Evolutionary conservation across 2,113 vertebrate genomes (phyloP), one percentile per base, ranked within the genome.

Genomic region (Nycticebus coucang): DNA sequence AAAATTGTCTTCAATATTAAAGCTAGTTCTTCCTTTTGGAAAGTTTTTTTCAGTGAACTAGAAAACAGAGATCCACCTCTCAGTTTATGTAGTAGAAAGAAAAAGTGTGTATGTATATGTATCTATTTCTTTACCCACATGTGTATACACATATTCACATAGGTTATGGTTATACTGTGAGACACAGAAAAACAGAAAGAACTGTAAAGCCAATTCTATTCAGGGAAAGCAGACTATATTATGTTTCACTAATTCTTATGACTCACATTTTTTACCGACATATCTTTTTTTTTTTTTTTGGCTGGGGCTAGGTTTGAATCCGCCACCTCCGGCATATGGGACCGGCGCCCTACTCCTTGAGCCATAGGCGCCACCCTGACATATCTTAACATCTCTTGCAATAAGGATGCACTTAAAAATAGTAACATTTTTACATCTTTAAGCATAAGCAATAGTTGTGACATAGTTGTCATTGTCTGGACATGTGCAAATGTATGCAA

Each of bases 31-130:
- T 82, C 86, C 74, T 88, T 96, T 45, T 57, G 1, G 3, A 95
- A 93, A 45, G 10, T 64, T 94, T 60, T 81, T 93, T 19, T 75
- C 94, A 97, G 97, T 12, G 89, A 80, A 82, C 98, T 98, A 95
- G 60, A n/a, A 69, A 68, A 93, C 66, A 93, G 53, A 92, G 13
- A 87, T 50, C 4, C 26, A 77, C 22, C 86, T 71, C 86, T 62
- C 50, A 78, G 55, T 89, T 92, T 74, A 85, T 15, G 37, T 37
- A 59, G 35, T 82, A 66, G 88, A 84, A 79, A 55, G n/a, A 80
- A 66, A 41, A 77, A 37, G 5, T 33, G 26, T 28, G 22, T 66
- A 72, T 75, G 37, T 1, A 68, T 35, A 10, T 3, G 59, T 19
- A 87, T 35, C n/a, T 87, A 17, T 72, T 62, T 41, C 26, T 50